Evolutionary conservation across 2,113 vertebrate species (phyloP).

Genomic region (Dipodomys spectabilis): DNA sequence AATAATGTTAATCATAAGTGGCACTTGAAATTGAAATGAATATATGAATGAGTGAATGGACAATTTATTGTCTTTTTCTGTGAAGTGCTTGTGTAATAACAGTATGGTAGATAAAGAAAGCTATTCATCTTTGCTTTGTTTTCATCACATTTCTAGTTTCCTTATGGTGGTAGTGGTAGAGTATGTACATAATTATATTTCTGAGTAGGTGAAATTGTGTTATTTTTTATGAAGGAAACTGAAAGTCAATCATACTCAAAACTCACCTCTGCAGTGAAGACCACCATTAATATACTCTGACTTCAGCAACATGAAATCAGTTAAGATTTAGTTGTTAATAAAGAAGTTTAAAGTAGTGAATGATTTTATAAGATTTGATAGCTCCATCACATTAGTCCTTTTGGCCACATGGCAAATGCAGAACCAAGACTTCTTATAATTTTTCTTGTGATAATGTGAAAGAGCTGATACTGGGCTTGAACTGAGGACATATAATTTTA

Average conservation of each 20-base stretch:
- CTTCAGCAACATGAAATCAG: neutral
- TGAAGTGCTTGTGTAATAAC: neutral
- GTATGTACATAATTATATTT: neutral
- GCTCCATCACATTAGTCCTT: neutral
- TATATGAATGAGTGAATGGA: neutral
- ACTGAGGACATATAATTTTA: too few relatives aligned
- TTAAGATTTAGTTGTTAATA: constrained; percentile 13
- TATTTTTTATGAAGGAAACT: constrained; percentile 1
- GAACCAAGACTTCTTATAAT: neutral
- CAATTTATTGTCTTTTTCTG: neutral
- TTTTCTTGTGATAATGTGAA: constrained; percentile 16
- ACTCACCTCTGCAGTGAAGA: constrained; percentile 3
- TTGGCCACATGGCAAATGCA: neutral
- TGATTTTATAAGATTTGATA: neutral
- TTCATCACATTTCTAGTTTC: constrained; percentile 9
- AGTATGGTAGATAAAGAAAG: neutral
- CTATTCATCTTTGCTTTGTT: constrained; percentile 5
- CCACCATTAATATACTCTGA: neutral
- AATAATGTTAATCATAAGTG: neutral
- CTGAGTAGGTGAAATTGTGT: neutral
- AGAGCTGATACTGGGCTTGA: neutral
- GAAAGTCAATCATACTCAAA: constrained; percentile 2
- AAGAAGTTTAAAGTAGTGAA: neutral
- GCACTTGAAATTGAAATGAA: neutral
- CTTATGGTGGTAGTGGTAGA: neutral